Evolutionary conservation across 2,113 vertebrate species (phyloP).

Genomic region (Eonycteris spelaea): DNA sequence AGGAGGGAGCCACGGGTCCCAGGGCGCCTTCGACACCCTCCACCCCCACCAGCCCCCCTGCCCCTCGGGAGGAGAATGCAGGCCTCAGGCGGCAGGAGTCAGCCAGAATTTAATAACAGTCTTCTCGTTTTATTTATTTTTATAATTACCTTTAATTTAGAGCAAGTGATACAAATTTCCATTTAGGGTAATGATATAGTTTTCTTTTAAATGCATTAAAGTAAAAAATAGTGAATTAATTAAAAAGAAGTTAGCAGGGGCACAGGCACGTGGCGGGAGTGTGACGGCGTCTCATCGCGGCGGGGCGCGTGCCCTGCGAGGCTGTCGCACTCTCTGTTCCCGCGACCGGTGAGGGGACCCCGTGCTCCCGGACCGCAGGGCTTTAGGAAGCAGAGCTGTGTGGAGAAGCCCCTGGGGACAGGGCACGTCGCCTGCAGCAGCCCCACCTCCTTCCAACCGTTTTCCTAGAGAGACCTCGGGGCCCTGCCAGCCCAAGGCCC

Average conservation of each 20-base stretch:
- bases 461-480: neutral
- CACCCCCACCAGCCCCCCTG: neutral
- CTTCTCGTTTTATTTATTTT: constrained; percentile 77
- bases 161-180: constrained; percentile 76
- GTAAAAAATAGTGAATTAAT: constrained; percentile 80
- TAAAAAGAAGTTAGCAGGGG: constrained; percentile 76
- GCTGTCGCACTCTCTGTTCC: neutral
- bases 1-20: no score
- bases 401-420: neutral
- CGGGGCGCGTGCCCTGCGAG: rapidly evolving
- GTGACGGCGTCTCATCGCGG: constrained; percentile 19
- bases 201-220: constrained; percentile 76
- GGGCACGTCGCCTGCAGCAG: neutral
- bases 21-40: neutral
- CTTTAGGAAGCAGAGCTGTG: neutral
- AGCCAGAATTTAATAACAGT: constrained; percentile 74
- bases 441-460: rapidly evolving
- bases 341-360: neutral
- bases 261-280: neutral
- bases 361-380: neutral
- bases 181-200: constrained; percentile 78
- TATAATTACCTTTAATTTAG: constrained; percentile 81
- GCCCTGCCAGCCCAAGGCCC: no score
- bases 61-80: neutral
- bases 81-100: constrained; percentile 16